Evolutionary conservation across 2,113 vertebrate species (phyloP).

Genomic region (Crypturellus undulatus): DNA sequence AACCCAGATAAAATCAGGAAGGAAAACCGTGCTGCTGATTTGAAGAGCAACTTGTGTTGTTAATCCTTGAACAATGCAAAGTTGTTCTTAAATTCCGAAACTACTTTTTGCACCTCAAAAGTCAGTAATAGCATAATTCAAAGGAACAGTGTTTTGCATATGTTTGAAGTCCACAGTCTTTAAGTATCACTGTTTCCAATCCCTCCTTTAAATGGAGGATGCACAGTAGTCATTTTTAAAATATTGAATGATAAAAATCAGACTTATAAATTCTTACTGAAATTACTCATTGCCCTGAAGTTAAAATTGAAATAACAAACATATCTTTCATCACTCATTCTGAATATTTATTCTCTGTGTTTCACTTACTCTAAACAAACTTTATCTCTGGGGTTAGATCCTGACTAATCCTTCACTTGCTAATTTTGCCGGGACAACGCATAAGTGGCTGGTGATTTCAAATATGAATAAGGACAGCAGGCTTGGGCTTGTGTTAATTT

Average conservation of each 20-base stretch:
- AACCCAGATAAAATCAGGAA: not conserved
- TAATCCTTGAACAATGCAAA: not conserved
- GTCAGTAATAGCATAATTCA: not conserved
- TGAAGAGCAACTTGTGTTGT: not conserved
- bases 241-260: slow-evolving; percentile 16
- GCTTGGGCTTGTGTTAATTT: slow-evolving; percentile 36
- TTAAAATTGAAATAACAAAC: slow-evolving; percentile 29
- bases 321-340: slow-evolving; percentile 24
- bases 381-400: not conserved
- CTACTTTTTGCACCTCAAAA: not conserved
- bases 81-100: not conserved
- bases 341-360: slow-evolving; percentile 33
- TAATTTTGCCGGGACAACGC: slow-evolving; percentile 5
- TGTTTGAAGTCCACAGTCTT: not conserved
- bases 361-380: slow-evolving; percentile 9
- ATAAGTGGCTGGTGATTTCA: slow-evolving; percentile 1
- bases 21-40: not conserved
- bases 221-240: slow-evolving; percentile 6
- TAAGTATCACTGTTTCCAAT: not conserved
- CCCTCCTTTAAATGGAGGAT: not conserved
- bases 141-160: not conserved
- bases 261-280: slow-evolving; percentile 19
- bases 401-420: slow-evolving; percentile 6
- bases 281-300: slow-evolving; percentile 22
- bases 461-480: slow-evolving; percentile 22